phyloP scores from a whole-genome alignment of 2,797 vertebrate genomes.

The Myotis myotis region DNA sequence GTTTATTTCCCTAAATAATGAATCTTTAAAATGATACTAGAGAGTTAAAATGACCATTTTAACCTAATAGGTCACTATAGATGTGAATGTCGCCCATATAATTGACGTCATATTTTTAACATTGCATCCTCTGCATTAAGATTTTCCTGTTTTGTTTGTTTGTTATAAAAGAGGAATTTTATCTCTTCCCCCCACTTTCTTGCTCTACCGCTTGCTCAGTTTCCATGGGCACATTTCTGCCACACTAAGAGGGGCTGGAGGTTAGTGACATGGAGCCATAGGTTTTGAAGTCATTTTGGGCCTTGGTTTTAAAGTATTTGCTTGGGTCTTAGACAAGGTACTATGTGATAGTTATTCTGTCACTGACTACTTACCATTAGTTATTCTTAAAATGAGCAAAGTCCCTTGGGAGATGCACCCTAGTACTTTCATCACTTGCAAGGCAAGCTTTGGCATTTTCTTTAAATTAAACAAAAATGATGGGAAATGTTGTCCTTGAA shows the following conservation, averaged over 20 bases:
- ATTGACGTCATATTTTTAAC: not conserved
- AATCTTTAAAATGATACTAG: not conserved
- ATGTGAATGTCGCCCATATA: not conserved
- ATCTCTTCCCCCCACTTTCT: not conserved
- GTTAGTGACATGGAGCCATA: not conserved
- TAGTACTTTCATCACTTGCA: not conserved
- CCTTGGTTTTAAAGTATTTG: slow-evolving; percentile 49
- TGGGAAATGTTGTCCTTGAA: not conserved
- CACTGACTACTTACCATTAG: not conserved
- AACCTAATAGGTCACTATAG: not conserved
- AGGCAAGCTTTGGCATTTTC: slow-evolving; percentile 6
- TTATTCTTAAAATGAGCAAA: slow-evolving; percentile 59
- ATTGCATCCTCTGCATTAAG: not conserved
- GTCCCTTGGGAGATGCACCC: not conserved
- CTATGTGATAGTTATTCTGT: slow-evolving; percentile 6
- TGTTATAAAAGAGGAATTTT: not conserved
- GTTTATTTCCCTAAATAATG: not conserved
- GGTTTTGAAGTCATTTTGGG: slow-evolving; percentile 57
- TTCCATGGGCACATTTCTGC: slow-evolving; percentile 47
- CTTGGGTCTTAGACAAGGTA: not conserved
- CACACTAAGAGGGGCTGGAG: not conserved
- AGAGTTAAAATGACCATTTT: not conserved
- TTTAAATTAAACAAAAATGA: slow-evolving; percentile 60
- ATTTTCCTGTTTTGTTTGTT: not conserved
- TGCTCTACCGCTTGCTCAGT: slow-evolving; percentile 6